Evolutionary conservation across 2,888 invertebrate species (phyloP).

Genomic region (Xanthia icteritia): DNA sequence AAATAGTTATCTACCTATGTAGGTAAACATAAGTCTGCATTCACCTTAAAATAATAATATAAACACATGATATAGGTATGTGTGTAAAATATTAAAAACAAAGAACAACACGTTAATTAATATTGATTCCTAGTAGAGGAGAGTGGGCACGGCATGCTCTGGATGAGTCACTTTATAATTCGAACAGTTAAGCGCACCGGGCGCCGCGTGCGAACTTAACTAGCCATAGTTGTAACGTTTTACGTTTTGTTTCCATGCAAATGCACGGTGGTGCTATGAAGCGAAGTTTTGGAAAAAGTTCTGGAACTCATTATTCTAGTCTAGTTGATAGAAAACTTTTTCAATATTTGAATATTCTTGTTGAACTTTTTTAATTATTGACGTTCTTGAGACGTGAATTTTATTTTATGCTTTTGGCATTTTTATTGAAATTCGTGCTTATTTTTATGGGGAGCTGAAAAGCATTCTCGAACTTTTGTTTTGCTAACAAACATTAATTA

Average conservation of each 20-base stretch:
- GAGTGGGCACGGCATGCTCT: constrained; percentile 20
- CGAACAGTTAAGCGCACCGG: constrained; percentile 31
- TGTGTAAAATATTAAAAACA: background rate
- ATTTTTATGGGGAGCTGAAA: background rate
- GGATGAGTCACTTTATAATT: constrained; percentile 33
- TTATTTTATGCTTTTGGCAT: background rate
- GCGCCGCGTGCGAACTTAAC: constrained; percentile 16
- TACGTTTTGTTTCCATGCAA: constrained; percentile 18
- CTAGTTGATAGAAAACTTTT: constrained; percentile 38
- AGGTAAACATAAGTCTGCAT: no score
- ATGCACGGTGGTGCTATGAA: background rate
- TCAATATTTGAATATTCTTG: constrained; percentile 40
- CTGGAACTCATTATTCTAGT: constrained; percentile 29
- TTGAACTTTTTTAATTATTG: constrained; percentile 47
- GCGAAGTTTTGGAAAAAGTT: constrained; percentile 24
- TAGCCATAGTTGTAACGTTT: constrained; percentile 17
- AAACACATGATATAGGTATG: background rate
- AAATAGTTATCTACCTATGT: no score
- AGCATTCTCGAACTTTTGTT: background rate
- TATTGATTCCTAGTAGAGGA: constrained; percentile 26
- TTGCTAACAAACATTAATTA: background rate
- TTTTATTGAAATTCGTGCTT: background rate
- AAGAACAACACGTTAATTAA: constrained; percentile 13
- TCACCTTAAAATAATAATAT: background rate
- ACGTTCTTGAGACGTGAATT: constrained; percentile 17